Evolutionary conservation across 2,797 vertebrate species (phyloP).

Genomic region (Lithobates pipiens): DNA sequence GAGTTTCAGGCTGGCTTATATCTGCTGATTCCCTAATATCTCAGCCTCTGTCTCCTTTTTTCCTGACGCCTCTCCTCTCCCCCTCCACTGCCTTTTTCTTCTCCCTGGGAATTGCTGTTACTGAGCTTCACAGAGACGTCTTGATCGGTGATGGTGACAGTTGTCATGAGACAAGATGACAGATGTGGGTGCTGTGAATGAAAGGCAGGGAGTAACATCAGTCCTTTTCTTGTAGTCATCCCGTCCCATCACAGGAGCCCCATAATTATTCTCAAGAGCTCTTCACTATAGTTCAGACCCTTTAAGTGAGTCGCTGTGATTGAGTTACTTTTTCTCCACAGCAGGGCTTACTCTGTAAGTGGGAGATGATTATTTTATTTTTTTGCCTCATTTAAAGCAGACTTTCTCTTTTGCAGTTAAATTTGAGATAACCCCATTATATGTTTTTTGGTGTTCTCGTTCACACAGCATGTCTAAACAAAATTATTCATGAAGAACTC

Average conservation of each 20-base stretch:
- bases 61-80: conserved; percentile 31
- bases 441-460: too few relatives aligned
- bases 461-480: too few relatives aligned
- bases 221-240: conserved; percentile 10
- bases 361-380: too few relatives aligned
- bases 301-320: conserved; percentile 6
- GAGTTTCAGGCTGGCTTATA: not conserved
- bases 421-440: too few relatives aligned
- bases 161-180: conserved; percentile 50
- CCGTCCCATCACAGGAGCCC: not conserved
- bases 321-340: not conserved
- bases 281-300: not conserved
- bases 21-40: not conserved
- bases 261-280: conserved; percentile 18
- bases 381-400: too few relatives aligned
- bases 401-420: too few relatives aligned
- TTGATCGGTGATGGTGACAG: conserved; percentile 25
- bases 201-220: conserved; percentile 4
- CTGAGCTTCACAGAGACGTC: not conserved
- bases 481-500: too few relatives aligned
- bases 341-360: too few relatives aligned
- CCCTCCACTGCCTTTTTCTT: not conserved
- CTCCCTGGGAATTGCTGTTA: not conserved
- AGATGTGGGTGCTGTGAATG: conserved; percentile 15
- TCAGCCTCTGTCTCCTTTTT: not conserved